These are phyloP conservation scores for Platycheirus rosarum DNA, from an alignment of 2,888 invertebrate genomes.

Conservation along the genomic window DNA sequence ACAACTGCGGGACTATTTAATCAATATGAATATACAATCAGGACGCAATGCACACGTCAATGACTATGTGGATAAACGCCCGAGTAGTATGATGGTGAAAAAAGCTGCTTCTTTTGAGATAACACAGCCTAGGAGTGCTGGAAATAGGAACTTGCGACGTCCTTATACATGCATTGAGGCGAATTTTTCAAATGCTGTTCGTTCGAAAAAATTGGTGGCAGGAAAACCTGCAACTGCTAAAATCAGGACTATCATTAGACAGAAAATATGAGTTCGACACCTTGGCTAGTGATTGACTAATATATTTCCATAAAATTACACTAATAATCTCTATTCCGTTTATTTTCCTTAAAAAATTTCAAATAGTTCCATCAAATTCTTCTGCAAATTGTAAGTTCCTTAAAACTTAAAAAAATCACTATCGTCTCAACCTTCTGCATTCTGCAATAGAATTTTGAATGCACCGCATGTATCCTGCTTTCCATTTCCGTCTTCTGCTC, in stretches of 20 bases:
- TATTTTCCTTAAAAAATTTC: too few relatives aligned
- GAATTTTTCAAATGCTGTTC: constrained; percentile 84
- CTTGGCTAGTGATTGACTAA: too few relatives aligned
- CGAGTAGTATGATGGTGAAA: constrained; percentile 81
- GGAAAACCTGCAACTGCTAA: constrained; percentile 77
- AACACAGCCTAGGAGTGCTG: constrained; percentile 76
- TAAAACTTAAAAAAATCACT: constrained; percentile 33
- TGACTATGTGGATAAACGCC: constrained; percentile 79
- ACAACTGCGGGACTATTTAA: constrained; percentile 86
- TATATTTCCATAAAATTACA: too few relatives aligned
- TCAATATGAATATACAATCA: constrained; percentile 84
- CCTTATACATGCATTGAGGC: constrained; percentile 86
- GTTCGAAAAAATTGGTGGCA: constrained; percentile 78
- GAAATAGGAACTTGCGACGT: constrained; percentile 76
- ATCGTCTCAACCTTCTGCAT: constrained; percentile 25
- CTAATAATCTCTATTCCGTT: too few relatives aligned
- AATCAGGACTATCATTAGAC: constrained; percentile 75
- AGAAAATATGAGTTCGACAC: constrained; percentile 21
- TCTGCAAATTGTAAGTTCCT: too few relatives aligned
- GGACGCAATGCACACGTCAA: constrained; percentile 80
- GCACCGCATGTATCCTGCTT: constrained; percentile 53
- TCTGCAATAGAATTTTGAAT: constrained; percentile 44
- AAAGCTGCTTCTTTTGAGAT: constrained; percentile 78
- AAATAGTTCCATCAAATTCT: too few relatives aligned
- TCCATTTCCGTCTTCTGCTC: not conserved